A percentile compares a stretch with the other conserved stretches of the same genome.
Evolutionary conservation across 2,888 invertebrate genomes (phyloP).

Genomic region (Xestia ashworthii): DNA sequence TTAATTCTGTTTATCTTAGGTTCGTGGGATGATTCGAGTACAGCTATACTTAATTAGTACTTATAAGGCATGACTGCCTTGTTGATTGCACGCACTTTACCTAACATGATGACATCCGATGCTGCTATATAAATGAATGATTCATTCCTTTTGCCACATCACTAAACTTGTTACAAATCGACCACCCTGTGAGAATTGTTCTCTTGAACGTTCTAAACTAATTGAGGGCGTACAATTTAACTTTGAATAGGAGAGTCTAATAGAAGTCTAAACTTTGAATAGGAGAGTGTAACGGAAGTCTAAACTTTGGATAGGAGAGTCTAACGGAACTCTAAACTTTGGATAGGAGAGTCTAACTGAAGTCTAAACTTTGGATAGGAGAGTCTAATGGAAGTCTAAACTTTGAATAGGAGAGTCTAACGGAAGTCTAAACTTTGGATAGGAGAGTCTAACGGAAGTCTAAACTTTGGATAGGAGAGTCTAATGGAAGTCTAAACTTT

Average conservation of each 20-base stretch:
- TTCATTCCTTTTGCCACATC: constrained; percentile 47
- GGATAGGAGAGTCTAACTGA: too few species aligned
- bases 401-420: too few species aligned
- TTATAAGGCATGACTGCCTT: constrained; percentile 23
- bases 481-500: too few species aligned
- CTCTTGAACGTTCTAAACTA: neutral
- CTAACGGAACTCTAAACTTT: too few species aligned
- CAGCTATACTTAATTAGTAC: constrained; percentile 43
- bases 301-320: too few species aligned
- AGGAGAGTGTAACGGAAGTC: too few species aligned
- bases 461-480: too few species aligned
- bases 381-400: too few species aligned
- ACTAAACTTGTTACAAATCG: neutral
- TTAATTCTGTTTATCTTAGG: constrained; percentile 25
- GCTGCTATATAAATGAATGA: constrained; percentile 50
- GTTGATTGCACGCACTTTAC: constrained; percentile 28
- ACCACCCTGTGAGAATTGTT: neutral
- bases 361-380: too few species aligned
- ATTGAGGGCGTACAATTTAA: neutral
- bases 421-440: too few species aligned
- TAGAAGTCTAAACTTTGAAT: too few species aligned
- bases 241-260: neutral
- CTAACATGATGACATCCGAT: constrained; percentile 48
- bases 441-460: too few species aligned
- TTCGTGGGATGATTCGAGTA: constrained; percentile 37